A percentile compares a stretch with the other conserved stretches of the same genome.
Evolutionary conservation across 2,888 invertebrate species (phyloP).

Genomic region (Euclidia mi): DNA sequence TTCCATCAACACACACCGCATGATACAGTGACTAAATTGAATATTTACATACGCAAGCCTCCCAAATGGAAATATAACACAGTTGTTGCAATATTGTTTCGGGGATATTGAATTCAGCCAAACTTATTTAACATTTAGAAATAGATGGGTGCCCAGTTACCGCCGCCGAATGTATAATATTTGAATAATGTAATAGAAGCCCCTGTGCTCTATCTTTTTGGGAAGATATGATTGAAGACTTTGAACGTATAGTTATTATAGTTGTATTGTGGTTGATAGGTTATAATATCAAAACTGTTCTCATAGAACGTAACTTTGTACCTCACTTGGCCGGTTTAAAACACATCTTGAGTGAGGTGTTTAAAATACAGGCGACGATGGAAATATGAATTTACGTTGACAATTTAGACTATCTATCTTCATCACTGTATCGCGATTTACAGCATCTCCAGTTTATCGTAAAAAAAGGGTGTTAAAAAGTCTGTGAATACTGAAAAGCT

Average conservation of each 20-base stretch:
- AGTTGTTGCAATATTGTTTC: conserved; percentile 80
- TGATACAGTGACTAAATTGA: conserved; percentile 71
- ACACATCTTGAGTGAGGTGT: too few relatives aligned
- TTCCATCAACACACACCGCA: conserved; percentile 50
- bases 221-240: conserved; percentile 3
- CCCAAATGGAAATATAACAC: conserved; percentile 57
- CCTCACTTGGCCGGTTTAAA: too few relatives aligned
- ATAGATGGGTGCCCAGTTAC: conserved; percentile 64
- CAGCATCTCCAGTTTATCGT: too few relatives aligned
- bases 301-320: too few relatives aligned
- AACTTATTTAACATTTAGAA: conserved; percentile 78
- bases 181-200: conserved; percentile 60
- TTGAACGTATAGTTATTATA: neutral
- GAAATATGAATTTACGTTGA: too few relatives aligned
- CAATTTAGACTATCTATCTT: too few relatives aligned
- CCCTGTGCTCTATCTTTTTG: conserved; percentile 15
- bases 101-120: conserved; percentile 80
- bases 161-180: conserved; percentile 56
- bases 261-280: neutral
- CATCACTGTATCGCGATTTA: too few relatives aligned
- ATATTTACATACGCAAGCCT: conserved; percentile 72
- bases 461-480: too few relatives aligned
- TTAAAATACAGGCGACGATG: too few relatives aligned
- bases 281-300: neutral
- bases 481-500: too few relatives aligned